Conservation (phyloP, 2,113 vertebrate species). For the Madoqua kirkii region DNA sequence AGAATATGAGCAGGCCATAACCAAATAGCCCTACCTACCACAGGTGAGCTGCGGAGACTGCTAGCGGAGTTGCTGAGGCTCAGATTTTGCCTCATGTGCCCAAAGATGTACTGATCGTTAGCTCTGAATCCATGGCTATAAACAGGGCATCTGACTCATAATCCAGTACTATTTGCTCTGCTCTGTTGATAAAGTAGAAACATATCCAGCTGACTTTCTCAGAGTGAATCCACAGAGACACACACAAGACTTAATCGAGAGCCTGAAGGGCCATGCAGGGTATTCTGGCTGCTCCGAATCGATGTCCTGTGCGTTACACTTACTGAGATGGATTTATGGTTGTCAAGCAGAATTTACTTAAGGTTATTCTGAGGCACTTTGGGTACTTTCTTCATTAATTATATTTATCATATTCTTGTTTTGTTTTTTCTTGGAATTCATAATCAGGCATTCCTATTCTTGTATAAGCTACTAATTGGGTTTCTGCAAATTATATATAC, state of each 20-base stretch:
- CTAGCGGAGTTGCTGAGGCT: not conserved
- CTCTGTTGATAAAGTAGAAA: slow-evolving; percentile 42
- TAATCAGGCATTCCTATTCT: not conserved
- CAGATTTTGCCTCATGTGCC: not conserved
- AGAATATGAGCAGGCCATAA: not conserved
- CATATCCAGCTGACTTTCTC: not conserved
- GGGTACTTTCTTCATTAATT: not conserved
- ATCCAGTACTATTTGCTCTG: slow-evolving; percentile 10
- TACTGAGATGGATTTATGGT: not conserved
- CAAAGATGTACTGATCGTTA: not conserved
- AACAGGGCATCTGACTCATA: slow-evolving; percentile 3
- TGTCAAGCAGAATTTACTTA: not conserved
- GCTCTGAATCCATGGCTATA: not conserved
- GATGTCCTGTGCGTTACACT: not conserved
- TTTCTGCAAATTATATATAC: not conserved
- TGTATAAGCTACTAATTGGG: not conserved
- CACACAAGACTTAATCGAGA: not conserved
- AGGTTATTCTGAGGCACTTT: not conserved
- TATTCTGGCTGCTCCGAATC: not conserved
- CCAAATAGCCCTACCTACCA: not conserved
- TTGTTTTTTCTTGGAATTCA: not conserved
- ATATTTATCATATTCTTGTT: not conserved
- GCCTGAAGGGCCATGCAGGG: not conserved
- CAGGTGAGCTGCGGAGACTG: not conserved
- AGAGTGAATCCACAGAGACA: not conserved